phyloP scores from a whole-genome alignment of 2,888 invertebrate genomes.

The Diplazon laetatorius region DNA sequence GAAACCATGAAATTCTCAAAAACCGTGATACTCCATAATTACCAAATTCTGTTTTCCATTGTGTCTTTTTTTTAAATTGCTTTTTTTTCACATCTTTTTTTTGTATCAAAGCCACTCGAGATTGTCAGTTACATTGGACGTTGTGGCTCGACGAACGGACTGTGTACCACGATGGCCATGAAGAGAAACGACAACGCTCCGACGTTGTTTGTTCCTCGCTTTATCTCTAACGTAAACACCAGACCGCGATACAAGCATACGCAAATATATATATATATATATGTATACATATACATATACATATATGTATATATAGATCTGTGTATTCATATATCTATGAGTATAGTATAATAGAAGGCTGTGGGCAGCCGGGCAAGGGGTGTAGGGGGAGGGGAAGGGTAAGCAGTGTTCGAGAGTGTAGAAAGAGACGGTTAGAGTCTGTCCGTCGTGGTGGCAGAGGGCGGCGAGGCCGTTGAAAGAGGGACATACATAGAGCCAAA shows the following conservation, averaged over 20 bases:
- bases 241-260: constrained; percentile 41
- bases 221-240: constrained; percentile 81
- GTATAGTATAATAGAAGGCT: constrained; percentile 41
- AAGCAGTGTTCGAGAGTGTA: constrained; percentile 50
- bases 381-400: too few relatives aligned
- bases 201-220: constrained; percentile 79
- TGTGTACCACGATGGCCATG: constrained; percentile 58
- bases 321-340: neutral
- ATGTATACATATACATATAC: neutral
- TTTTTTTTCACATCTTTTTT: constrained; percentile 22
- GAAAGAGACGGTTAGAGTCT: constrained; percentile 70
- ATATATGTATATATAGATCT: neutral
- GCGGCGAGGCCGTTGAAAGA: constrained; percentile 7
- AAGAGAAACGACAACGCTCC: constrained; percentile 60
- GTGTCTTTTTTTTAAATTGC: constrained; percentile 1
- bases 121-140: constrained; percentile 60
- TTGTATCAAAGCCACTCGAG: constrained; percentile 32
- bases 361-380: constrained; percentile 14
- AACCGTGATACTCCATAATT: constrained; percentile 28
- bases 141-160: constrained; percentile 38
- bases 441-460: too few relatives aligned
- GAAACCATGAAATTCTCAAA: too few relatives aligned
- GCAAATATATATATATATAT: too few relatives aligned
- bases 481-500: constrained; percentile 15
- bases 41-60: constrained; percentile 2